Evolutionary conservation across 37 sponge, comb jelly and placozoan species (phyloP).

Genomic region (Ephydatia muelleri): DNA sequence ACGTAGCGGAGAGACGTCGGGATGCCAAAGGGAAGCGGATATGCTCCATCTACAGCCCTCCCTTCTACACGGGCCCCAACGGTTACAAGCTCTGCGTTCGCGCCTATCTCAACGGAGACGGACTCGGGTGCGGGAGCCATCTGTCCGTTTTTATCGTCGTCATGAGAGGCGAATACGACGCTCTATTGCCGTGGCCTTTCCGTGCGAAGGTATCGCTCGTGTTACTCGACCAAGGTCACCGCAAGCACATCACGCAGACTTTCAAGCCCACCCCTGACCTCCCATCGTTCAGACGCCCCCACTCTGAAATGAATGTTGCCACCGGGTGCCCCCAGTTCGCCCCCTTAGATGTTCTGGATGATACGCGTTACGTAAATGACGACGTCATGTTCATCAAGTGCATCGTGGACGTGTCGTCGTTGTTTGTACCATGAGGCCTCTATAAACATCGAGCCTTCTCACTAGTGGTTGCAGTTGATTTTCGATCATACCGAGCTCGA

Average conservation of each 20-base stretch:
- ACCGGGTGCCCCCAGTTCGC: no score
- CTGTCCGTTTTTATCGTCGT: no score
- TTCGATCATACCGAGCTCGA: no score
- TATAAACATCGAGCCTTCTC: no score
- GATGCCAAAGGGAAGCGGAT: background rate
- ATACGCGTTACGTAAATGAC: constrained; percentile 42
- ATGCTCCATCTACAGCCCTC: background rate
- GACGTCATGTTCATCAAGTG: constrained; percentile 49
- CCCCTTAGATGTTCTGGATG: constrained; percentile 9
- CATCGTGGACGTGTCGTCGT: constrained; percentile 34
- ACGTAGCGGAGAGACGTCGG: background rate
- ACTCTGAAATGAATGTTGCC: no score
- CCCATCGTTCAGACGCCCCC: constrained; percentile 27
- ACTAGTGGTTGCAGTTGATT: no score
- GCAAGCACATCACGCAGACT: constrained; percentile 55
- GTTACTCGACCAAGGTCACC: constrained; percentile 40
- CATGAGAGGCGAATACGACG: no score
- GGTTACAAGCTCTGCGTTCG: background rate
- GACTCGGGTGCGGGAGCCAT: no score
- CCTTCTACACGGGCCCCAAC: background rate
- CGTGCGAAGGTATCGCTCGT: constrained; percentile 43
- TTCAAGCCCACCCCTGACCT: constrained; percentile 45
- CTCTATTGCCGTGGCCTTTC: no score
- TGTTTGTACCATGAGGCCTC: constrained; percentile 23
- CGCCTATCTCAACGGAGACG: no score